phyloP scores from a whole-genome alignment of 1,140 invertebrate species.

The Homarus americanus region DNA sequence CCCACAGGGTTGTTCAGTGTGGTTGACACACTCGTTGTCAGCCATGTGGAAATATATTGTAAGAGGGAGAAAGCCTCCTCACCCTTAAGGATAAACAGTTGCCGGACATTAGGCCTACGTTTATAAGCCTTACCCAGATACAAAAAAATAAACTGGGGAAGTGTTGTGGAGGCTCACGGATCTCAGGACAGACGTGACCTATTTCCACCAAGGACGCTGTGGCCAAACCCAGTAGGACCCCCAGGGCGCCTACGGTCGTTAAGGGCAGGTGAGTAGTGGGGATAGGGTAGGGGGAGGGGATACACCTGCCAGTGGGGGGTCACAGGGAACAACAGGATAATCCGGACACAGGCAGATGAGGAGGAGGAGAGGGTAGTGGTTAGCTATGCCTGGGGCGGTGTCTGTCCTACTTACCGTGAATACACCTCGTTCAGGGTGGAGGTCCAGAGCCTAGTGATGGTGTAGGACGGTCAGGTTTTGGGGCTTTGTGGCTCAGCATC shows the following conservation, averaged over 20 bases:
- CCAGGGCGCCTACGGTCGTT: too few species aligned
- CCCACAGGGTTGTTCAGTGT: too few species aligned
- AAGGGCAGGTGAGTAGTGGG: neutral
- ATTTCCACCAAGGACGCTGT: neutral
- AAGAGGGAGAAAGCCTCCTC: too few species aligned
- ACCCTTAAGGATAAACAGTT: too few species aligned
- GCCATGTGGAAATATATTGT: too few species aligned
- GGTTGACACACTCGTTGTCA: too few species aligned
- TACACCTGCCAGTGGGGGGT: neutral
- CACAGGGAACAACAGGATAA: neutral
- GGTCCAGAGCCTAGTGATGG: too few species aligned
- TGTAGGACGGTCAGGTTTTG: too few species aligned
- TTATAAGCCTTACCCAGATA: neutral
- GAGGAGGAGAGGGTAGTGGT: neutral
- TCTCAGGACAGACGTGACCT: neutral
- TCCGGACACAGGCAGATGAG: neutral
- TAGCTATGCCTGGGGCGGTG: neutral
- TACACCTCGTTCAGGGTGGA: too few species aligned
- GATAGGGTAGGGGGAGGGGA: neutral
- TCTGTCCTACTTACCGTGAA: neutral
- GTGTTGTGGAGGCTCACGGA: neutral
- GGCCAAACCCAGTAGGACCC: neutral
- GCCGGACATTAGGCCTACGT: neutral
- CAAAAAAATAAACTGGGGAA: too few species aligned
- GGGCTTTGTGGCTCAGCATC: too few species aligned